Conservation (phyloP, 1,140 invertebrate genomes). For the Drosophila simulans region DNA sequence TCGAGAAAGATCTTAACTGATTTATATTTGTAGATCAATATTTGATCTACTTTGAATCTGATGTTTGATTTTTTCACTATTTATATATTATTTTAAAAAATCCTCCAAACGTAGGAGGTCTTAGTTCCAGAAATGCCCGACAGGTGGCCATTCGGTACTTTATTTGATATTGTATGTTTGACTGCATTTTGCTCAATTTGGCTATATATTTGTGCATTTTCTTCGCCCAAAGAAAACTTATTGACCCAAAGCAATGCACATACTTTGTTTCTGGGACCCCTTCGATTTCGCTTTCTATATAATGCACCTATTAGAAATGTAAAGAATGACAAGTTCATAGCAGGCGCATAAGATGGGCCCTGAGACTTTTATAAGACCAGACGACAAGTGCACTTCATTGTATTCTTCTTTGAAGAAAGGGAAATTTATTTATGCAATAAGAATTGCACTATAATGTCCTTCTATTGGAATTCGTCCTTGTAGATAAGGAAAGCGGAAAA, state of each 20-base stretch:
- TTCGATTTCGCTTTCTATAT: slow-evolving; percentile 32
- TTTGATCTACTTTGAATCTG: no score
- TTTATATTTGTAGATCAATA: no score
- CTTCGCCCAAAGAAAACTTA: slow-evolving; percentile 6
- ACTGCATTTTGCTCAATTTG: slow-evolving; percentile 32
- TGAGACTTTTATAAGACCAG: slow-evolving; percentile 47
- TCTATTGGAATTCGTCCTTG: slow-evolving; percentile 5
- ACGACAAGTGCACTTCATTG: slow-evolving; percentile 10
- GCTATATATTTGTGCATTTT: slow-evolving; percentile 10
- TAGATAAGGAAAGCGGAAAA: slow-evolving; percentile 20
- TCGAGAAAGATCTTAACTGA: not conserved
- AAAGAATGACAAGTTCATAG: slow-evolving; percentile 61
- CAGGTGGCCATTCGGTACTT: slow-evolving; percentile 3
- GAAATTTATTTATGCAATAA: slow-evolving; percentile 44
- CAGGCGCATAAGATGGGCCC: slow-evolving; percentile 19
- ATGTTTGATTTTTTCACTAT: no score
- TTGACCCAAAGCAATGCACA: slow-evolving; percentile 34
- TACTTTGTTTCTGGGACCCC: slow-evolving; percentile 9
- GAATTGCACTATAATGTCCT: not conserved
- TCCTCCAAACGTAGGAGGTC: no score
- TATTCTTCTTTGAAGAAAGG: slow-evolving; percentile 55
- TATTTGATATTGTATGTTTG: not conserved
- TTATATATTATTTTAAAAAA: no score
- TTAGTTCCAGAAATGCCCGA: not conserved
- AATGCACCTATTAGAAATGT: slow-evolving; percentile 34